Base-by-base conservation (phyloP, 2,113 vertebrate genomes). In the Herpetotheres cachinnans region DNA sequence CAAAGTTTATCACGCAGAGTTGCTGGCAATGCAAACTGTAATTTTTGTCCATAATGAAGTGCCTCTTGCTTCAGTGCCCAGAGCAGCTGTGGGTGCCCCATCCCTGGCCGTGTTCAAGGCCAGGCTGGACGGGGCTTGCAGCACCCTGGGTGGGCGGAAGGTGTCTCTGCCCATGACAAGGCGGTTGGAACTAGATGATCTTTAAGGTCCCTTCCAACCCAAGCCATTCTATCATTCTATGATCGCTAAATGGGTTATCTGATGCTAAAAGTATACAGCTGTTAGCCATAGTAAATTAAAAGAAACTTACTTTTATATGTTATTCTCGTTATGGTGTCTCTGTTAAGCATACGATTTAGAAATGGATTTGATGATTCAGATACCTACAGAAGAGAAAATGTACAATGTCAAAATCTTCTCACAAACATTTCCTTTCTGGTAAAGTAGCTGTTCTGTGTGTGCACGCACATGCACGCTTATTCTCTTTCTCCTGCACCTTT, bases 271-370 rank as follows among this genome's bases (percentile, higher is more conserved):
- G 58, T n/a, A 77, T 13, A 50, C 44, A 90, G 56, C 34, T 91
- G 62, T 71, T 76, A 93, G 72, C 18, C 10, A 67, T 7, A 54
- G 36, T 10, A 89, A 71, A 71, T 27, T 2, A 88, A 93, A 82
- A 87, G 58, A 72, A 92, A 99, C 99, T 99, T 99, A 99, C 99
- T 99, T 98, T 99, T 99, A 97, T 99, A 99, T 1, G 99, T 99
- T 99, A 99, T 99, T 99, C 99, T 99, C 34, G 99, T 99, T 97
- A 99, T 99, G 97, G 99, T 99, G 98, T 99, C 99, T 99, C 99
- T 99, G 99, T 99, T 99, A 97, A 99, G 98, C 99, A 99, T 99
- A 95, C 99, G 99, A 98, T 99, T 99, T 98, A 99, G 98, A 98
- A 99, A 99, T 59, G 98, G 99, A 97, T 99, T 99, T 84, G 99